Conservation (phyloP, 2,113 vertebrate species). For the Steatornis caripensis region DNA sequence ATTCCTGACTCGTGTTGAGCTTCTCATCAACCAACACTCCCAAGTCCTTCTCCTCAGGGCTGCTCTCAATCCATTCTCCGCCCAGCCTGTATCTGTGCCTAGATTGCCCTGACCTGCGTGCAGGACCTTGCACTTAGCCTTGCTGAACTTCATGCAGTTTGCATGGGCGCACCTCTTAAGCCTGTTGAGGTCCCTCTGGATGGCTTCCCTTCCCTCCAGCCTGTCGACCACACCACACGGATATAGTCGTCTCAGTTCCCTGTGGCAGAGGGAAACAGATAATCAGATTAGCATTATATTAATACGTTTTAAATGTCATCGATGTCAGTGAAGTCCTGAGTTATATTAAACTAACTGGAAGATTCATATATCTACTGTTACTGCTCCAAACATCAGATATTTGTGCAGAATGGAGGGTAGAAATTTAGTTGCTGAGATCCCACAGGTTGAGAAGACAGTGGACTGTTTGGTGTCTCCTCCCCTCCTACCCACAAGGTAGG, state of each 20-base stretch:
- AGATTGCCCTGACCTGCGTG: too few species aligned
- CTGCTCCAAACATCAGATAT: not conserved
- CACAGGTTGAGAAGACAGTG: not conserved
- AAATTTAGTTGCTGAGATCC: not conserved
- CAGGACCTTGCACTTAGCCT: too few species aligned
- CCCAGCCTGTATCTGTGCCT: too few species aligned
- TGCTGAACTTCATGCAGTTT: too few species aligned
- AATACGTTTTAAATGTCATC: not conserved
- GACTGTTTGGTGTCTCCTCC: not conserved
- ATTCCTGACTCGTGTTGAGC: too few species aligned
- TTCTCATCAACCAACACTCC: too few species aligned
- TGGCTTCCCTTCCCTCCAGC: too few species aligned
- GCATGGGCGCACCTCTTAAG: too few species aligned
- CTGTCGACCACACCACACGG: too few species aligned
- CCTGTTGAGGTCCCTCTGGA: too few species aligned
- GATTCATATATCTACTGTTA: not conserved
- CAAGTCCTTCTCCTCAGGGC: too few species aligned
- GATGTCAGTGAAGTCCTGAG: not conserved
- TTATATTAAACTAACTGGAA: not conserved
- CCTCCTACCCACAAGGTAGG: not conserved
- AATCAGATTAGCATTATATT: not conserved
- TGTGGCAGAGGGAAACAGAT: not conserved
- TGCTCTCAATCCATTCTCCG: too few species aligned
- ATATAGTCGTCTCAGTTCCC: not conserved
- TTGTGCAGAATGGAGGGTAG: not conserved